phyloP scores from a whole-genome alignment of 2,797 vertebrate species.

The Etheostoma nigrum region DNA sequence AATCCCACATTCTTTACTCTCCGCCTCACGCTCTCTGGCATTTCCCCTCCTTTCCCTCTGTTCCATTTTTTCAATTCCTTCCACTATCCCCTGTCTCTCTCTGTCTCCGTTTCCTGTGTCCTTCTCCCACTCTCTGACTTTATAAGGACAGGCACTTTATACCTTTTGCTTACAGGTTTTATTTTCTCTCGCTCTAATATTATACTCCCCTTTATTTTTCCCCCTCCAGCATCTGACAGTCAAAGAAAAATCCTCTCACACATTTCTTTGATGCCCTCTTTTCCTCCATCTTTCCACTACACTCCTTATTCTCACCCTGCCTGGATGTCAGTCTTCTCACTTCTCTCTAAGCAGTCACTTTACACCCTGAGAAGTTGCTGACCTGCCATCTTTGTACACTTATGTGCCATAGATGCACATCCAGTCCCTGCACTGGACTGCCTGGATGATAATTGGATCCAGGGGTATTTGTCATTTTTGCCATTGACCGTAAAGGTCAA shows the following conservation, averaged over 20 bases:
- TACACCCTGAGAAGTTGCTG: constrained; percentile 28
- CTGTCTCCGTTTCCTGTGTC: constrained; percentile 15
- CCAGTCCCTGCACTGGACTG: neutral
- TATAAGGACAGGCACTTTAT: constrained; percentile 34
- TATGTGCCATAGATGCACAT: constrained; percentile 10
- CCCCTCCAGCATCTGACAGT: constrained; percentile 11
- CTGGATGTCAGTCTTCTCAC: constrained; percentile 2
- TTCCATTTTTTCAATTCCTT: constrained; percentile 43
- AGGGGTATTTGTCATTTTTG: constrained; percentile 25
- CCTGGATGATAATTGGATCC: constrained; percentile 6
- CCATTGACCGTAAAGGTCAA: constrained; percentile 24
- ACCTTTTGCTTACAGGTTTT: constrained; percentile 42
- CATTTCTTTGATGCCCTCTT: constrained; percentile 16
- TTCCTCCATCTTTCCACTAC: neutral
- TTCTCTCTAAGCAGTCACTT: constrained; percentile 8
- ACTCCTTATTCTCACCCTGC: neutral
- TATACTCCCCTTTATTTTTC: neutral
- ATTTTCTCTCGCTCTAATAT: constrained; percentile 38
- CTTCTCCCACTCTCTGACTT: constrained; percentile 40
- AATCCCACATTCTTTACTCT: constrained; percentile 52
- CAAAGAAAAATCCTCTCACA: constrained; percentile 25
- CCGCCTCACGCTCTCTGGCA: constrained; percentile 11
- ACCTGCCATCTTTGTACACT: neutral
- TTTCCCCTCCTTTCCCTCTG: constrained; percentile 23
- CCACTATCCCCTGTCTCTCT: constrained; percentile 9